phyloP scores from a whole-genome alignment of 2,797 vertebrate genomes.

The Ptychobarbus kaznakovi region DNA sequence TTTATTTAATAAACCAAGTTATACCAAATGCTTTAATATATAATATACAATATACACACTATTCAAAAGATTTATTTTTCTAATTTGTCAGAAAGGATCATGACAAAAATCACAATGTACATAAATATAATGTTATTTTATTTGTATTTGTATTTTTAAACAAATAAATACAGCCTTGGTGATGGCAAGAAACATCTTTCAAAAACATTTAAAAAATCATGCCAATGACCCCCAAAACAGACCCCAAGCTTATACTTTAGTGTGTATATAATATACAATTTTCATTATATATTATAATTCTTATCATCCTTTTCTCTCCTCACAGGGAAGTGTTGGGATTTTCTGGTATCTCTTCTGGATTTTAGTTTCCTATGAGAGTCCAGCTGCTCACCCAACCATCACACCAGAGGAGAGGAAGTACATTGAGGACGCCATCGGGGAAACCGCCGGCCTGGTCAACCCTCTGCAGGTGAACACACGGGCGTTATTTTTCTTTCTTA shows the following conservation, averaged over 20 bases:
- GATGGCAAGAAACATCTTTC: not conserved
- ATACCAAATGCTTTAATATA: not conserved
- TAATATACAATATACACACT: not conserved
- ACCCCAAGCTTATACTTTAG: not conserved
- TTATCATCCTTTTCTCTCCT: conserved; percentile 18
- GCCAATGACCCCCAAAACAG: not conserved
- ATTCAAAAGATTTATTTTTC: no score
- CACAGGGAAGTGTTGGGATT: conserved; percentile 82
- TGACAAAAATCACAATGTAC: no score
- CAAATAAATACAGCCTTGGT: not conserved
- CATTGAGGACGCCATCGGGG: conserved; percentile 86
- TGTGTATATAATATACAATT: not conserved
- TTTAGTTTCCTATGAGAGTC: conserved; percentile 85
- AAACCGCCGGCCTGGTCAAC: conserved; percentile 81
- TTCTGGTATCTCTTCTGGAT: conserved; percentile 87
- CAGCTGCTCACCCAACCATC: conserved; percentile 83
- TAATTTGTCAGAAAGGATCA: no score
- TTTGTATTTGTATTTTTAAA: no score
- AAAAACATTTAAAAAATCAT: not conserved
- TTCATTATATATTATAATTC: not conserved
- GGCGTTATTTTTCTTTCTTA: conserved; percentile 1
- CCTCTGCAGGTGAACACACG: conserved; percentile 78
- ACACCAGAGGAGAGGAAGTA: conserved; percentile 82
- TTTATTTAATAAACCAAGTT: not conserved
- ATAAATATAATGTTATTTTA: no score